Evolutionary conservation across 2,113 vertebrate species (phyloP).

Genomic region (Taxidea taxus): DNA sequence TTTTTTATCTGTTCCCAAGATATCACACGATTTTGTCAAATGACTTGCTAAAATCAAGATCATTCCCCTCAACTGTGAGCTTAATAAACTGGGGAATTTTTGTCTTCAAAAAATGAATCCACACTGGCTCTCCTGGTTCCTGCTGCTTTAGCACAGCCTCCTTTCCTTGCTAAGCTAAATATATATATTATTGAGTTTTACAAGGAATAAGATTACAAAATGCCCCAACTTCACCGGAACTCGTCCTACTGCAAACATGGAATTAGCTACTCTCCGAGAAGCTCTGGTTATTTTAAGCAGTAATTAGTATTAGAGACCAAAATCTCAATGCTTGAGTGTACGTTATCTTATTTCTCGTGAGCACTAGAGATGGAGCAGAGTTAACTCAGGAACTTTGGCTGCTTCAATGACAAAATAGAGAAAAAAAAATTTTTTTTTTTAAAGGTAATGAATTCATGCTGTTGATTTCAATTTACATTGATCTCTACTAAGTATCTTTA

Average conservation of each 20-base stretch:
- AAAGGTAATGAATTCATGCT: neutral
- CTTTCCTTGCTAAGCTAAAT: neutral
- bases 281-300: neutral
- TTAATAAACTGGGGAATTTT: neutral
- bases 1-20: neutral
- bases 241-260: neutral
- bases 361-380: neutral
- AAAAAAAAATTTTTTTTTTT: neutral
- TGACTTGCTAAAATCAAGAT: neutral
- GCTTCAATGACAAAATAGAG: neutral
- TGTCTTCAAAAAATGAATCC: neutral
- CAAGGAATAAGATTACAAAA: neutral
- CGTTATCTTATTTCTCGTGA: neutral
- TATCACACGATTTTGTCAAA: neutral
- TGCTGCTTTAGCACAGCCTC: neutral
- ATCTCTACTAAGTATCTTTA: neutral
- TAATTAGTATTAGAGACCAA: conserved; percentile 9
- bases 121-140: neutral
- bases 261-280: neutral
- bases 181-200: neutral
- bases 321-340: neutral
- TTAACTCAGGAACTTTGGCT: neutral
- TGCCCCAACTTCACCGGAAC: neutral
- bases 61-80: neutral
- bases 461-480: neutral